These are phyloP conservation scores for Steinernema khuongi DNA, from an alignment of 1,140 invertebrate species.

Conservation along the genomic window DNA sequence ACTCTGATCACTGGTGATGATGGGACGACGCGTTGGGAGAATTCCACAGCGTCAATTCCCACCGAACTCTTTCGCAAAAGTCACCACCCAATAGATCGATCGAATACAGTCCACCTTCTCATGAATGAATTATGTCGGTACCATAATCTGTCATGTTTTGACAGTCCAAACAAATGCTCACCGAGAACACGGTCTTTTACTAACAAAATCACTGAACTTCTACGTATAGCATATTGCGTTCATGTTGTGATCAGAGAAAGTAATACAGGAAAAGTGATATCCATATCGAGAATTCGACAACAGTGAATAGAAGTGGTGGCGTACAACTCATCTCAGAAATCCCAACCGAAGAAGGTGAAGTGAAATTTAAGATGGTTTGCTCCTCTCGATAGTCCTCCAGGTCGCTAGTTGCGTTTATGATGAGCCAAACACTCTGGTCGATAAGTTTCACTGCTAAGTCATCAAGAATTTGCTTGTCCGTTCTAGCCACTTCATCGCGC, in stretches of 20 bases:
- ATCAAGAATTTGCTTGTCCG: background rate
- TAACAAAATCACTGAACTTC: too few relatives aligned
- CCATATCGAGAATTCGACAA: too few relatives aligned
- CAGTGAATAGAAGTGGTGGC: too few relatives aligned
- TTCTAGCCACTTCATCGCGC: background rate
- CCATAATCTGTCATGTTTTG: too few relatives aligned
- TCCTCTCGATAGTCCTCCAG: background rate
- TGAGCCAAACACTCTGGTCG: background rate
- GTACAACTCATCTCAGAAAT: too few relatives aligned
- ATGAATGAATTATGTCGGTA: too few relatives aligned
- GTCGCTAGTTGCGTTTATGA: background rate
- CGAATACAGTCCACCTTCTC: background rate
- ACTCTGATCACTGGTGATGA: background rate
- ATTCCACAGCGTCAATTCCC: background rate
- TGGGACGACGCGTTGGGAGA: background rate
- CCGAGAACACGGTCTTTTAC: too few relatives aligned
- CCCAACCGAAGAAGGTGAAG: background rate
- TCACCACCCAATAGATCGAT: conserved; percentile 1
- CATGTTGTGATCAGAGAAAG: too few relatives aligned
- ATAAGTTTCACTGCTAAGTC: background rate
- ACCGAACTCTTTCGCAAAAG: too few relatives aligned
- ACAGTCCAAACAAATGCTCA: too few relatives aligned
- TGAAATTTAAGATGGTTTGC: background rate
- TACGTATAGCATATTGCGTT: too few relatives aligned
- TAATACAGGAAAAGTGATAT: too few relatives aligned